A percentile compares a stretch with the other conserved stretches of the same genome.
Evolutionary conservation across 64 coral and sea anemone genomes (phyloP).

Genomic region (Platygyra sinensis): DNA sequence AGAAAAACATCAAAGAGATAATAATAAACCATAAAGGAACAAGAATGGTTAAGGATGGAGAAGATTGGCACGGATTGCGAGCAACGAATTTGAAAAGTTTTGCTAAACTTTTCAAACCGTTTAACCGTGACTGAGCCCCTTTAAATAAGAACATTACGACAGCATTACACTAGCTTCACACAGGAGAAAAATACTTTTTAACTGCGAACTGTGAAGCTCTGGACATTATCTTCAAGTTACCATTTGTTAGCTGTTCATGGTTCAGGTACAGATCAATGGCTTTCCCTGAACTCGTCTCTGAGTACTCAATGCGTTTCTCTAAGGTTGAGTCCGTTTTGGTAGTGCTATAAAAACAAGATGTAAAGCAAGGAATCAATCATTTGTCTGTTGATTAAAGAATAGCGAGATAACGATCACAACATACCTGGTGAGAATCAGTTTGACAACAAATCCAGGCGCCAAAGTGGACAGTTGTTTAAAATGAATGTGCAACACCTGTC

Average conservation of each 20-base stretch:
- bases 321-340: neutral
- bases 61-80: no score
- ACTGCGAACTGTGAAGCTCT: neutral
- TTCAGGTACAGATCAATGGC: neutral
- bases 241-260: neutral
- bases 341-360: neutral
- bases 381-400: no score
- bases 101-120: no score
- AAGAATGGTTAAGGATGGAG: no score
- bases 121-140: no score
- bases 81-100: no score
- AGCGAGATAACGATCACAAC: no score
- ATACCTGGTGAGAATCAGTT: conserved; percentile 33
- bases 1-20: no score
- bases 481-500: conserved; percentile 39
- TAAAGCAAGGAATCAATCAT: neutral
- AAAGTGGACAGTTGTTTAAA: neutral
- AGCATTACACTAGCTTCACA: no score
- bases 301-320: neutral
- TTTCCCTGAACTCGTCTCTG: neutral
- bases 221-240: neutral
- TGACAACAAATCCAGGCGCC: conserved; percentile 12
- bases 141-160: no score
- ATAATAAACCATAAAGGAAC: no score
- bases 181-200: neutral